Conservation (phyloP, 2,888 invertebrate genomes). For the Mechanitis mazaeus region DNA sequence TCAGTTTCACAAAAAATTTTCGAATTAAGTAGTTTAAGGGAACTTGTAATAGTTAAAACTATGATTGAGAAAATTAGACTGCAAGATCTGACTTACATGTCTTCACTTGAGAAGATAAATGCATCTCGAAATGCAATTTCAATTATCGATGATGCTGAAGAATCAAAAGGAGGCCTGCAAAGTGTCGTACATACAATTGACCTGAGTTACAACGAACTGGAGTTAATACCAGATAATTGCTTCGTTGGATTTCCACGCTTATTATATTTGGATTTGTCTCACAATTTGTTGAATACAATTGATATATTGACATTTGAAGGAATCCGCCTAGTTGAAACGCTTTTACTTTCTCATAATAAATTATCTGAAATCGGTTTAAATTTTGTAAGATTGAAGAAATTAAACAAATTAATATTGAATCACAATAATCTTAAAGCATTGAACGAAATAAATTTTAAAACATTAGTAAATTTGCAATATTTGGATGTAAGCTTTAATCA, state of each 20-base stretch:
- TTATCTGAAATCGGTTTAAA: constrained; percentile 19
- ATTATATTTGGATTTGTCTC: constrained; percentile 21
- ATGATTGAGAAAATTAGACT: constrained; percentile 16
- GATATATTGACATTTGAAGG: constrained; percentile 26
- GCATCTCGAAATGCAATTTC: constrained; percentile 21
- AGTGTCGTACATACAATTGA: constrained; percentile 13
- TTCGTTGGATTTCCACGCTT: constrained; percentile 15
- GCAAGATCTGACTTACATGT: constrained; percentile 2
- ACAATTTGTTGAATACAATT: constrained; percentile 15
- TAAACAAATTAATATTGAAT: constrained; percentile 17
- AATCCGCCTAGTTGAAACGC: constrained; percentile 12
- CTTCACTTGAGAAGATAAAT: constrained; percentile 13
- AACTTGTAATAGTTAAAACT: constrained; percentile 14
- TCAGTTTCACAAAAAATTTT: constrained; percentile 11
- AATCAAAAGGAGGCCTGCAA: neutral
- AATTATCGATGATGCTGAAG: constrained; percentile 6
- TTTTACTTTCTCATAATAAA: constrained; percentile 21
- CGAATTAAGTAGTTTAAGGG: constrained; percentile 10
- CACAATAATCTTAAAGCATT: constrained; percentile 16
- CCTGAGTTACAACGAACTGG: constrained; percentile 21
- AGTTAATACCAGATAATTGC: constrained; percentile 17
- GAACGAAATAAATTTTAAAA: constrained; percentile 17
- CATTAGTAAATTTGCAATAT: constrained; percentile 10
- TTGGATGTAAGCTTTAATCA: constrained; percentile 20
- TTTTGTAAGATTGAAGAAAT: constrained; percentile 22